Evolutionary conservation across 2,113 vertebrate genomes (phyloP), one percentile per base, ranked within the genome.

Genomic region (Leiothrix lutea): DNA sequence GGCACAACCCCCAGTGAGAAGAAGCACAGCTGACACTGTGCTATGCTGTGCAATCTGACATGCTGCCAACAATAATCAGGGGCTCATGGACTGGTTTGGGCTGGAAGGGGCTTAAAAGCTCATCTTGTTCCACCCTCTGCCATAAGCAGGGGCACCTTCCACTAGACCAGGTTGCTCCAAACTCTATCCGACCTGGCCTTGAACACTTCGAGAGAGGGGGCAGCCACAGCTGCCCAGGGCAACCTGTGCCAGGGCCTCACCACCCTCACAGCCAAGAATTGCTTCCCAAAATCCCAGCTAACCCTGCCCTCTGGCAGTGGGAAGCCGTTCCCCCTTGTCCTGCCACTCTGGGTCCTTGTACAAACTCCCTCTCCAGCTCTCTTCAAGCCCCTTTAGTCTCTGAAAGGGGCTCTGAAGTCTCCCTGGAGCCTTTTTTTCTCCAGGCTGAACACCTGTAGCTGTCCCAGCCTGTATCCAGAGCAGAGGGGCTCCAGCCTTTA

Each of bases 271-370:
- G 14, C 3, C 6, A 48, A 35, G 21, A 64, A 10, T 48, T 24
- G 5, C 35, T 57, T 61, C 42, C 35, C 26, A 3, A 26, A 18
- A 72, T 18, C 42, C 57, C 57, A 36, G 50, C 33, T 50, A 23
- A 2, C 5, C 12, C 50, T 36, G 14, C 8, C 14, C 11, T 69
- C 31, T 57, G 66, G 14, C 31, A 36, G 14, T 18, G 26, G 6
- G 26, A 65, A 58, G 22, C 75, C 15, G 15, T 65, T 72, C 10
- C 3, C 11, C 9, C 25, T 31, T 64, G 57, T 12, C 9, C 66
- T 80, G 31, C 14, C 13, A 2, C 21, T 47, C 9, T 0, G 4
- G 2, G 6, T 3, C 3, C 17, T 50, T 72, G 31, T 57, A 22
- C 26, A 3, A 2, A 23, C 26, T 42, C 36, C 8, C 44, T 65